Conservation (phyloP, 2,797 vertebrate species). For the Xyrichtys novacula region DNA sequence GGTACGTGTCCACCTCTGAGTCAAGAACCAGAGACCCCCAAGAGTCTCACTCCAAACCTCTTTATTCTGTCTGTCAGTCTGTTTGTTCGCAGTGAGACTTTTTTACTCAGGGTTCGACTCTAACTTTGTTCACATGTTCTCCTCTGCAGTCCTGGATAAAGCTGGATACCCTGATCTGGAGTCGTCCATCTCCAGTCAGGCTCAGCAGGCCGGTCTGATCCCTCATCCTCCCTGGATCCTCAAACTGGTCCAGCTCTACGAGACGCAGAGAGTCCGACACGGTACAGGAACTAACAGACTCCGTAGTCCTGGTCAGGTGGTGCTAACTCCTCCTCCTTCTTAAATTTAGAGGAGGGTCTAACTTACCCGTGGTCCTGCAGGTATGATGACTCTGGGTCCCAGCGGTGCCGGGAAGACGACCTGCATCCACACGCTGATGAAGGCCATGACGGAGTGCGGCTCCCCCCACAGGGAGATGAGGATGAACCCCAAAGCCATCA, state of each 20-base stretch:
- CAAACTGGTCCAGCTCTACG: slow-evolving; percentile 89
- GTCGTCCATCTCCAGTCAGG: slow-evolving; percentile 88
- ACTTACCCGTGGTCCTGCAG: slow-evolving; percentile 53
- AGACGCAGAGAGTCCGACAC: slow-evolving; percentile 89
- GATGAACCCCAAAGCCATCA: slow-evolving; percentile 92
- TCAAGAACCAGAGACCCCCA: too few species aligned
- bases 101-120: too few species aligned
- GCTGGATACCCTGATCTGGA: slow-evolving; percentile 89
- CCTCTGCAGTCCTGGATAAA: slow-evolving; percentile 31
- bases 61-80: too few species aligned
- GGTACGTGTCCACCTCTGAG: slow-evolving; percentile 14
- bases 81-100: too few species aligned
- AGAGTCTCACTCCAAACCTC: too few species aligned
- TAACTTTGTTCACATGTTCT: too few species aligned
- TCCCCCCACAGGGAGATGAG: slow-evolving; percentile 89
- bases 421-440: slow-evolving; percentile 90
- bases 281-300: too few species aligned
- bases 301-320: too few species aligned
- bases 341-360: background rate
- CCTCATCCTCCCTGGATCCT: slow-evolving; percentile 93
- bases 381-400: slow-evolving; percentile 90
- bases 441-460: slow-evolving; percentile 88
- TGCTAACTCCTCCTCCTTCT: too few species aligned
- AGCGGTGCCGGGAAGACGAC: slow-evolving; percentile 88
- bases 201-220: slow-evolving; percentile 85